Evolutionary conservation across 2,113 vertebrate genomes (phyloP).

Genomic region (Zonotrichia leucophrys): DNA sequence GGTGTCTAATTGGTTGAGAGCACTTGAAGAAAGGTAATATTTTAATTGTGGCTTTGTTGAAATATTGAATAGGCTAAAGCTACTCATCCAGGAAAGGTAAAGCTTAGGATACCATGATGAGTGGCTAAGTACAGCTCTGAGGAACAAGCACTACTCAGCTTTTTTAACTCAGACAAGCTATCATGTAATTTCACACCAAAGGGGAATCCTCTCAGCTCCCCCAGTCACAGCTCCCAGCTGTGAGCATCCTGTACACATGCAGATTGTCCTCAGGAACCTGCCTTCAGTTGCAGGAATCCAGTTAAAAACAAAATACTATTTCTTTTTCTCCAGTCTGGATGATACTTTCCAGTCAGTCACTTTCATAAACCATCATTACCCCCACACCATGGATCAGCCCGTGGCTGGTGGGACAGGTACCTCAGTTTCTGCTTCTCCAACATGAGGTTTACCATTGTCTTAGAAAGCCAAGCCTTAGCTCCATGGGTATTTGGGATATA

Average conservation of each 20-base stretch:
- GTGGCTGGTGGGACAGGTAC: not conserved
- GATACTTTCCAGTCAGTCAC: not conserved
- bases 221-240: not conserved
- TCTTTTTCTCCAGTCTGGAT: not conserved
- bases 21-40: conserved; percentile 9
- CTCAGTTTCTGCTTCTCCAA: not conserved
- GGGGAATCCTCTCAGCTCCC: not conserved
- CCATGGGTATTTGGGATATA: not conserved
- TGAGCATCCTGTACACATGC: rapidly evolving
- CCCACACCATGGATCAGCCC: not conserved
- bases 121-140: not conserved
- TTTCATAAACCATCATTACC: not conserved
- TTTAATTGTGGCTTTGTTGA: not conserved
- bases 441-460: not conserved
- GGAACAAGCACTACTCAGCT: not conserved
- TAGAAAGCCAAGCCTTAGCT: not conserved
- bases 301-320: not conserved
- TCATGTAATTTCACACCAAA: rapidly evolving
- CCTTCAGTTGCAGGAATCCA: not conserved
- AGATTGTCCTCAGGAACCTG: not conserved
- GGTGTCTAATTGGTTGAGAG: conserved; percentile 33
- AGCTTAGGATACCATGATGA: not conserved
- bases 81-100: not conserved
- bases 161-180: not conserved
- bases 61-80: not conserved